Percentiles rank a stretch among this genome's conserved stretches.
Evolutionary conservation across 2,113 vertebrate genomes (phyloP).

Genomic region (Crotalus viridis): DNA sequence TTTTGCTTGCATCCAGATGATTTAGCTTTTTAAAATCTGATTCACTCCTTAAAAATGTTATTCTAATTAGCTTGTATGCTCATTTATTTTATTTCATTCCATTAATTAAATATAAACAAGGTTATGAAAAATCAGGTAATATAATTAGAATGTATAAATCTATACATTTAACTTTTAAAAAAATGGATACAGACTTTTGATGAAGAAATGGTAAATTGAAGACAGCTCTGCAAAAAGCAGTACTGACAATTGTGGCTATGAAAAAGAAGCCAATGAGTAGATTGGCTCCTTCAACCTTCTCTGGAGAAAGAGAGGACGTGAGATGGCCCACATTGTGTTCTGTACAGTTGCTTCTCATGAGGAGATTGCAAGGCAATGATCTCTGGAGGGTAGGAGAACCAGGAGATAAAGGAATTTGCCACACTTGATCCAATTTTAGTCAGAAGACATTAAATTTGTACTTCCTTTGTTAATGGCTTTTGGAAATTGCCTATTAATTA

Average conservation of each 20-base stretch:
- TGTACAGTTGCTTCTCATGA: not conserved
- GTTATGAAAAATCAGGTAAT: not conserved
- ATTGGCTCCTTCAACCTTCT: not conserved
- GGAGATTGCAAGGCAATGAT: too few species aligned
- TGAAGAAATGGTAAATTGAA: not conserved
- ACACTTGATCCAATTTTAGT: too few species aligned
- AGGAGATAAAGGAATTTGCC: too few species aligned
- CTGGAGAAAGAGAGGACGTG: not conserved
- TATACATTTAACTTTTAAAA: not conserved
- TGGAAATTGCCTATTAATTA: too few species aligned
- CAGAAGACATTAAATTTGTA: too few species aligned
- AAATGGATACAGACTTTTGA: not conserved
- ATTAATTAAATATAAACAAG: not conserved
- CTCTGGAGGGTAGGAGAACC: too few species aligned
- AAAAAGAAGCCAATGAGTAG: not conserved
- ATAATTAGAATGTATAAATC: not conserved
- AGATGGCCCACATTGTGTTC: not conserved
- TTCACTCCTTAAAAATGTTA: not conserved
- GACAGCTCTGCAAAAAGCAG: not conserved
- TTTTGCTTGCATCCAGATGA: not conserved
- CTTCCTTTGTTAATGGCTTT: too few species aligned
- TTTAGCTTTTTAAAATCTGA: slow-evolving; percentile 7
- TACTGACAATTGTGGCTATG: not conserved
- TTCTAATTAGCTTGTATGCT: not conserved
- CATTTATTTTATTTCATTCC: not conserved